phyloP scores from a whole-genome alignment of 1,140 invertebrate species.

The Pachypeltis micranthus region DNA sequence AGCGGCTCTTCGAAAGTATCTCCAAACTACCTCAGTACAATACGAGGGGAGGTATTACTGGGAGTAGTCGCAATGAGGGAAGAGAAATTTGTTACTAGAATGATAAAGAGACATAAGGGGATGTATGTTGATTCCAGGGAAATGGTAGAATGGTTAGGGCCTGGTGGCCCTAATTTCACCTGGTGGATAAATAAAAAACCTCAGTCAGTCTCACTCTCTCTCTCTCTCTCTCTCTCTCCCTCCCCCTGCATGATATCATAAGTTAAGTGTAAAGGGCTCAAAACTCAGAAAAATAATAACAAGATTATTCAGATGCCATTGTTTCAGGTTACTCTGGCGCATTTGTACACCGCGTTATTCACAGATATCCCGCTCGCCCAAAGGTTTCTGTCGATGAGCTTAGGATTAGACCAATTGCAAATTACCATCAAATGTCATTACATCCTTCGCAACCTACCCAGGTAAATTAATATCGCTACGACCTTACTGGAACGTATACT shows the following conservation, averaged over 20 bases:
- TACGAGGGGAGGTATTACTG: too few species aligned
- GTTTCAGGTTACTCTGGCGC: not conserved
- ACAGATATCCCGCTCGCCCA: not conserved
- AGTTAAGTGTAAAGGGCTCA: too few species aligned
- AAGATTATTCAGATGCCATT: not conserved
- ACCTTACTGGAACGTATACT: too few species aligned
- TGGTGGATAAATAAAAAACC: not conserved
- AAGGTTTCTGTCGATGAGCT: not conserved
- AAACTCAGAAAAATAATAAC: not conserved
- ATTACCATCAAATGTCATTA: not conserved
- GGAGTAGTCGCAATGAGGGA: too few species aligned
- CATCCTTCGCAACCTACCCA: not conserved
- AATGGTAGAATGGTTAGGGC: not conserved
- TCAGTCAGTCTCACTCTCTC: not conserved
- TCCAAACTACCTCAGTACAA: too few species aligned
- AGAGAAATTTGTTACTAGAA: too few species aligned
- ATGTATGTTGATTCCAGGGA: not conserved
- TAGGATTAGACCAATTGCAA: not conserved
- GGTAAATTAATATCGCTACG: too few species aligned
- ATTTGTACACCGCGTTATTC: not conserved
- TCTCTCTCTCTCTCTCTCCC: too few species aligned
- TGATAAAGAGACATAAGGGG: too few species aligned
- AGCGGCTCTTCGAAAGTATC: too few species aligned
- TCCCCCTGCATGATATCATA: too few species aligned
- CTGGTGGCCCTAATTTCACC: not conserved